Evolutionary conservation across 2,888 invertebrate species (phyloP).

Genomic region (Choreutis nemorana): DNA sequence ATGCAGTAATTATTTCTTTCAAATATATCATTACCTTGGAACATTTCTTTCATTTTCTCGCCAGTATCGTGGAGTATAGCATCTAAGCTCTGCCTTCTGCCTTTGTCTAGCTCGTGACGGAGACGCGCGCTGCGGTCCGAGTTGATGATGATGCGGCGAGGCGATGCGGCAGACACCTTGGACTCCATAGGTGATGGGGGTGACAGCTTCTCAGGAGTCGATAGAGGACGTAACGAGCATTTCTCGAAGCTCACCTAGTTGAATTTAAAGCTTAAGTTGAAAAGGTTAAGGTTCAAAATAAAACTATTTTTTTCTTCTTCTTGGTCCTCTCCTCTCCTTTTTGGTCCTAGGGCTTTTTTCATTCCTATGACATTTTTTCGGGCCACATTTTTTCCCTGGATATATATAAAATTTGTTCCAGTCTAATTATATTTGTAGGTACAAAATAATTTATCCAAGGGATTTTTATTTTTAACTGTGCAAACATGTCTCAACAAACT

Average conservation of each 20-base stretch:
- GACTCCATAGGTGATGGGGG: constrained; percentile 40
- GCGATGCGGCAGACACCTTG: constrained; percentile 26
- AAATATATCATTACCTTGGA: constrained; percentile 81
- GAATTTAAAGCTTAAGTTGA: no score
- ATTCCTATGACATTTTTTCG: no score
- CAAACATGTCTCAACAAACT: no score
- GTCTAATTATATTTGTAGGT: no score
- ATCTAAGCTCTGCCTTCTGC: constrained; percentile 77
- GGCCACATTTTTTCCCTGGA: no score
- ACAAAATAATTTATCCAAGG: no score
- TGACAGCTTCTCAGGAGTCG: constrained; percentile 36
- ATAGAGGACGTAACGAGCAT: constrained; percentile 53
- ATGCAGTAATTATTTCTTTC: background rate
- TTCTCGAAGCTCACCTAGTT: constrained; percentile 64
- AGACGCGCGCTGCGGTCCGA: constrained; percentile 15
- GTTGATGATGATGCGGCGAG: constrained; percentile 20
- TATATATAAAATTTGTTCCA: no score
- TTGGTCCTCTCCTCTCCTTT: no score
- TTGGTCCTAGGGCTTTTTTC: no score
- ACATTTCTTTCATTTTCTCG: constrained; percentile 82
- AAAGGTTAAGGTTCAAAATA: no score
- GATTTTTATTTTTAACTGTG: no score
- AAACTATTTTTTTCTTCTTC: no score
- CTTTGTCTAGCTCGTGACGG: constrained; percentile 25
- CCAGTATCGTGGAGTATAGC: constrained; percentile 79